Percentiles rank a stretch among this genome's conserved stretches.
phyloP scores from a whole-genome alignment of 2,113 vertebrate genomes.

The Acrocephalus arundinaceus region DNA sequence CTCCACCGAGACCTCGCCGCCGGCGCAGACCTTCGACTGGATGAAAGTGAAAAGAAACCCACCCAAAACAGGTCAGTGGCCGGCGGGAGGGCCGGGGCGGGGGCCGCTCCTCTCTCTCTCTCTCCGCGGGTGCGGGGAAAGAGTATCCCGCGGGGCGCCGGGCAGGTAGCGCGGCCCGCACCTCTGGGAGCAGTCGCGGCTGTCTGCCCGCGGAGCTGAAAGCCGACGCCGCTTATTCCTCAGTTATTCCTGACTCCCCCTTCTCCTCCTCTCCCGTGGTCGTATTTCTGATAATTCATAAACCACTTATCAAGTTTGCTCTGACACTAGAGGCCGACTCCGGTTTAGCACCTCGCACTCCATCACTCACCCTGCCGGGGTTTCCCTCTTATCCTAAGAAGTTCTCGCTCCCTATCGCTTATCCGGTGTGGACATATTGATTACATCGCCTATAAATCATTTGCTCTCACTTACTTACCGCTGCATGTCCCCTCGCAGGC shows the following conservation, averaged over 20 bases:
- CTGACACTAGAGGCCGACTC: slow-evolving; percentile 50
- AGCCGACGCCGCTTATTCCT: background rate
- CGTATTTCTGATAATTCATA: slow-evolving; percentile 63
- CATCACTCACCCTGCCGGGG: slow-evolving; percentile 53
- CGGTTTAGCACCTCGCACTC: slow-evolving; percentile 56
- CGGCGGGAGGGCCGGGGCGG: background rate
- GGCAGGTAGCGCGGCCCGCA: background rate
- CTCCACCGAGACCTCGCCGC: slow-evolving; percentile 82
- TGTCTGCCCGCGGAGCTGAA: background rate
- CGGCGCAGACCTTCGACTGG: slow-evolving; percentile 97
- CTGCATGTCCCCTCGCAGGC: slow-evolving; percentile 72
- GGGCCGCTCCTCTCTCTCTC: background rate
- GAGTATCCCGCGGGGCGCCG: background rate
- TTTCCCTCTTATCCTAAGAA: slow-evolving; percentile 7
- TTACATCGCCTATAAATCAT: slow-evolving; percentile 25
- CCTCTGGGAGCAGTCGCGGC: background rate
- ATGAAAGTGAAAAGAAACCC: slow-evolving; percentile 99
- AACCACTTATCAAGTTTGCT: slow-evolving; percentile 54
- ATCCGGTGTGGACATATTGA: slow-evolving; percentile 31
- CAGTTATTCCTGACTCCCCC: background rate
- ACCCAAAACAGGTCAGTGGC: slow-evolving; percentile 93
- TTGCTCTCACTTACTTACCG: background rate
- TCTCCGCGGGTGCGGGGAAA: background rate
- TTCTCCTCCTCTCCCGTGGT: background rate
- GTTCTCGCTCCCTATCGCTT: slow-evolving; percentile 38